Percentiles rank a stretch among this genome's conserved stretches.
Conservation (phyloP, 1,140 invertebrate species). For the Metopolophium dirhodum region DNA sequence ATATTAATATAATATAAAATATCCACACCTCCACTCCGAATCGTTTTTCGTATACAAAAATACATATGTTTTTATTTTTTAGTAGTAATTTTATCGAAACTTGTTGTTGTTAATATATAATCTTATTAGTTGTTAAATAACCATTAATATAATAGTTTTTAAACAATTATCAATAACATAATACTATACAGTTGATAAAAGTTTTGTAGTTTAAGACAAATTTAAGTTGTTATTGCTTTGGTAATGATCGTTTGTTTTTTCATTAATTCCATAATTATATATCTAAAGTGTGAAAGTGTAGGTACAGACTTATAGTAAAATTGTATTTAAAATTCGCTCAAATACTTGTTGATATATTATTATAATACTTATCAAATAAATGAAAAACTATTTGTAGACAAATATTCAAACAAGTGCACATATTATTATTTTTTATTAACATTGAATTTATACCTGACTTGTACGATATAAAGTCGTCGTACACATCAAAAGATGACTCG, state of each 20-base stretch:
- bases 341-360: no score
- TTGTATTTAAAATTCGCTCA: no score
- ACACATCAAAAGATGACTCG: conserved; percentile 32
- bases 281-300: background rate
- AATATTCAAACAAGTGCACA: background rate
- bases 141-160: no score
- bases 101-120: no score
- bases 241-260: background rate
- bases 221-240: background rate
- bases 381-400: background rate
- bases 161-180: no score
- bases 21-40: no score
- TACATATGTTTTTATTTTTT: no score
- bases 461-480: conserved; percentile 48
- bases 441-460: conserved; percentile 35
- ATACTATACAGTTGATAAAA: background rate
- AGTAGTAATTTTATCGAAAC: no score
- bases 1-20: no score
- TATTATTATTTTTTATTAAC: background rate
- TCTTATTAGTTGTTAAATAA: no score
- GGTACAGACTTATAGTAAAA: background rate
- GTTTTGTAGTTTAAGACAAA: background rate
- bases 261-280: background rate
- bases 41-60: no score
- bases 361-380: no score